Conservation (phyloP, 2,888 invertebrate genomes). For the Margaritifera margaritifera region DNA sequence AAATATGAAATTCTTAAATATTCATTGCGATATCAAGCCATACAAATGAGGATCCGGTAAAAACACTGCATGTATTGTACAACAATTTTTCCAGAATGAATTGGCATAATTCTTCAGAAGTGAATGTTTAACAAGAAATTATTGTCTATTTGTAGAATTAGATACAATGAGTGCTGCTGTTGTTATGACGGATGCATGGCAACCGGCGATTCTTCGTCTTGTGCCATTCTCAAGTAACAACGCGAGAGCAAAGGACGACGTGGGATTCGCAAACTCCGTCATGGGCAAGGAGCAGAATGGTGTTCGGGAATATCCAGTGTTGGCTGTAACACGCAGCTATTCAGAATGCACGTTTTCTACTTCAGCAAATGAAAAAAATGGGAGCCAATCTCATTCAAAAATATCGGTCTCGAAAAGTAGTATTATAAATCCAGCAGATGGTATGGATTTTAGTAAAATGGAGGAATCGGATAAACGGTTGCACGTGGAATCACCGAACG, state of each 20-base stretch:
- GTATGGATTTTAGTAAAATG: neutral
- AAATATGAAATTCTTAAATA: no score
- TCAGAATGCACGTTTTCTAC: constrained; percentile 20
- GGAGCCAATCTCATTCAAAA: no score
- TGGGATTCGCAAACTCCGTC: neutral
- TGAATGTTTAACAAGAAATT: no score
- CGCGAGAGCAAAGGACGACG: constrained; percentile 24
- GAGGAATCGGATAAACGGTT: constrained; percentile 10
- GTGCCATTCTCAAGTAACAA: constrained; percentile 56
- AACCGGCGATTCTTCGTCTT: constrained; percentile 55
- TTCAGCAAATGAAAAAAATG: neutral
- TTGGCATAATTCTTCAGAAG: no score
- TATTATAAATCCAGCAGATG: neutral
- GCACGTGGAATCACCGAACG: no score
- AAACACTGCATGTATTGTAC: no score
- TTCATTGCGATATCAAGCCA: no score
- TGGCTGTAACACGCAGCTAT: constrained; percentile 40
- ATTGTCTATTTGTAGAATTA: no score
- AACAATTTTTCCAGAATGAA: no score
- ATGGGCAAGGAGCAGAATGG: constrained; percentile 7
- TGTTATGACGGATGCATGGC: constrained; percentile 51
- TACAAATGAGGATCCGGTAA: no score
- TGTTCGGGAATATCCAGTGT: constrained; percentile 35
- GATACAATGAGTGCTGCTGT: constrained; percentile 47
- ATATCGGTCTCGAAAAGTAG: neutral